Evolutionary conservation across 2,888 invertebrate species (phyloP), one percentile per base, ranked within the genome.

Genomic region (Rhaphigaster nebulosa): DNA sequence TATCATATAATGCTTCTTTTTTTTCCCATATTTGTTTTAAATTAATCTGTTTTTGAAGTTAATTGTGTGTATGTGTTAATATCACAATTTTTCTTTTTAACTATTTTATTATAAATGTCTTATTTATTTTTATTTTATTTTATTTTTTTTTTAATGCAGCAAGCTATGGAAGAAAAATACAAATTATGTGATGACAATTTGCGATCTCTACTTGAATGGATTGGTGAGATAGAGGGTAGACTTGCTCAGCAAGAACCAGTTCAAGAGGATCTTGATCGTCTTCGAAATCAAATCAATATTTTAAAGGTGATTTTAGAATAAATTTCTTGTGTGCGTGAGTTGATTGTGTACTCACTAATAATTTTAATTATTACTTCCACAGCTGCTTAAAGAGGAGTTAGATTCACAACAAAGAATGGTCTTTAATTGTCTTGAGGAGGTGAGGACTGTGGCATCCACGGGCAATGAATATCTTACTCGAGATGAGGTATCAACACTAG

Each of bases 131-230:
- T 70, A 18, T 34, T 34, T 10, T 84, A 45, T 84, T 45, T 45
- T 41, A 26, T 34, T 34, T 34, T 10, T 84, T 84, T 84, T 45
- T 45, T 41, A 26, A 45, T 95, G 92, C 95, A 98, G 98, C 98
- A 98, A 97, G 98, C 98, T 93, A 97, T 98, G 93, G 97, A 98
- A 94, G 98, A 98, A 94, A 98, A 98, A 94, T 98, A 98, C 95
- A 97, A 97, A 93, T 95, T 97, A 93, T 98, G 98, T 94, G 97
- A 98, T 94, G 97, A 98, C 94, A 97, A 96, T 80, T 95, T 98
- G 91, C 96, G 96, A 92, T 97, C 97, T 93, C 95, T 98, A 91
- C 95, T 98, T 93, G 96, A 97, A 94, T 98, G 98, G 98, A 96
- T 98, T 92, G 95, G 96, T 45, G 96, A 97, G 91, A 95, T 98